Evolutionary conservation across 2,888 invertebrate species (phyloP).

Genomic region (Ctenicera cuprea): DNA sequence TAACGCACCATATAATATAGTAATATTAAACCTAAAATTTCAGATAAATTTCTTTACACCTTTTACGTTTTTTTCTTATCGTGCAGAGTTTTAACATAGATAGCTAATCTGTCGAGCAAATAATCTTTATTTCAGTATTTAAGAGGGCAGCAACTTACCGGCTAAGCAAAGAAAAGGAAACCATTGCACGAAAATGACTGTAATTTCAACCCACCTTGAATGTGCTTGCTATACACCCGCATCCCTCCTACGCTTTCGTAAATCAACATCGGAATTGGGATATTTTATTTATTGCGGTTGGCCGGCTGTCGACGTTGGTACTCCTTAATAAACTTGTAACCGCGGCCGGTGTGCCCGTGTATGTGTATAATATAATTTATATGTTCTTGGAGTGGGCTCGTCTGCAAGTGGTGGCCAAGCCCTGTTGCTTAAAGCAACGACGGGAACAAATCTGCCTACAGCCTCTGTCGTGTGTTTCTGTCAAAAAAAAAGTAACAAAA

Average conservation of each 20-base stretch:
- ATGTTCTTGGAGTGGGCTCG: constrained; percentile 52
- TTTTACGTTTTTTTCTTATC: too few species aligned
- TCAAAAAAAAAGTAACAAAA: constrained; percentile 30
- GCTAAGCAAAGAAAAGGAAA: not conserved
- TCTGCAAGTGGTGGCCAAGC: constrained; percentile 54
- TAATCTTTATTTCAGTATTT: too few species aligned
- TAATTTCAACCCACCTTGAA: constrained; percentile 21
- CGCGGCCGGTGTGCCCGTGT: constrained; percentile 58
- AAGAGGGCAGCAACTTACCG: too few species aligned
- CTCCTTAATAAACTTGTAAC: constrained; percentile 67
- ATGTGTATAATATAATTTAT: constrained; percentile 60
- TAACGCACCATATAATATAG: too few species aligned
- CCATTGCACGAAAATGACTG: constrained; percentile 11
- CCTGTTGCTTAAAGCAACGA: constrained; percentile 48
- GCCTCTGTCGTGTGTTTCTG: constrained; percentile 47
- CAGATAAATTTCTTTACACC: too few species aligned
- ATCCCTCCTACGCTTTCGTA: constrained; percentile 60
- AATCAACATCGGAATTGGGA: constrained; percentile 65
- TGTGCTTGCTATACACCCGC: constrained; percentile 55
- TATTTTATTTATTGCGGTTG: constrained; percentile 67
- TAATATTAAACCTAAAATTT: too few species aligned
- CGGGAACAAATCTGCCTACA: constrained; percentile 56
- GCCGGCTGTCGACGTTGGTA: constrained; percentile 65
- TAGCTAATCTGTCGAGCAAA: too few species aligned
- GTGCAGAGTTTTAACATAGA: too few species aligned